Conservation (phyloP, 2,797 vertebrate species). For the Aulostomus chinensis region DNA sequence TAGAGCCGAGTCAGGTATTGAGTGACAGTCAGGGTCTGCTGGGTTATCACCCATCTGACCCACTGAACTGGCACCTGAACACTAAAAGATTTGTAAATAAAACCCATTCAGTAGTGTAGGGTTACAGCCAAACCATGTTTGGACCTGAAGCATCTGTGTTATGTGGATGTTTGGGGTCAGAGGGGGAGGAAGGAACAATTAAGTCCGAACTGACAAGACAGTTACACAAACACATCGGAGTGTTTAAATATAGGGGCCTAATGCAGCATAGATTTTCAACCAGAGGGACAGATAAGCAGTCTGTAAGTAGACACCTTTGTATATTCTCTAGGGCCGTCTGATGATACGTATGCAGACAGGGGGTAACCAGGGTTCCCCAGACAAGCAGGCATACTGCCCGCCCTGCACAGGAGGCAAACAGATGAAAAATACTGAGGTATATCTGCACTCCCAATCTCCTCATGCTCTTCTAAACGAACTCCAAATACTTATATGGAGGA, state of each 20-base stretch:
- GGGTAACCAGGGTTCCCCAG: conserved; percentile 48
- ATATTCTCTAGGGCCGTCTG: conserved; percentile 27
- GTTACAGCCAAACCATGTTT: conserved; percentile 51
- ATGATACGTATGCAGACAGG: conserved; percentile 21
- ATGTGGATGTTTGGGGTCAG: conserved; percentile 42
- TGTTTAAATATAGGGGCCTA: conserved; percentile 33
- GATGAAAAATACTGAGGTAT: no score
- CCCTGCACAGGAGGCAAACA: conserved; percentile 25
- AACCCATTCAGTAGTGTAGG: conserved; percentile 24
- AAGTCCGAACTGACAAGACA: conserved; percentile 29
- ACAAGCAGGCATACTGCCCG: conserved; percentile 39
- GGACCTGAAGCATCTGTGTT: conserved; percentile 22
- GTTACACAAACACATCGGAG: conserved; percentile 27
- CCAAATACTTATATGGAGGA: no score
- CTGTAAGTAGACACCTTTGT: conserved; percentile 65
- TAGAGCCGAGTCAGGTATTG: conserved; percentile 10
- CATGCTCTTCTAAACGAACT: no score
- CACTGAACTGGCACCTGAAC: conserved; percentile 12
- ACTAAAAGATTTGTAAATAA: conserved; percentile 3
- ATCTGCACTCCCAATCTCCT: no score
- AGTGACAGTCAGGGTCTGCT: conserved; percentile 17
- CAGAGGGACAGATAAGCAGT: conserved; percentile 21
- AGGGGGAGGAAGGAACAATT: conserved; percentile 43
- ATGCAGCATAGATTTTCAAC: conserved; percentile 46
- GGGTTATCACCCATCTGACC: conserved; percentile 22